phyloP scores from a whole-genome alignment of 2,797 vertebrate genomes.

The Psittacula derbiana region DNA sequence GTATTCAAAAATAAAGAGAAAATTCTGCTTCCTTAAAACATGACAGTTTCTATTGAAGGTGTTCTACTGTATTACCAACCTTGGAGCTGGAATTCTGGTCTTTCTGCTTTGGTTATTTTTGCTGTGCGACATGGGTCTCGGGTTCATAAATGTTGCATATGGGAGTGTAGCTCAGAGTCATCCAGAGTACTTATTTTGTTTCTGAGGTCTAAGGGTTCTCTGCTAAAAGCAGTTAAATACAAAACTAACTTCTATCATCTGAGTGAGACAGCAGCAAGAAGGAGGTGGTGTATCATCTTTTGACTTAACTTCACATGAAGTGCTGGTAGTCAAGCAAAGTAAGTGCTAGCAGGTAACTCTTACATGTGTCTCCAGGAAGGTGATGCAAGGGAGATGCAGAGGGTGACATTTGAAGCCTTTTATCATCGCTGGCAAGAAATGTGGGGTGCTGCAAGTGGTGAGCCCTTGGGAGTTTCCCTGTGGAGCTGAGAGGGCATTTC shows the following conservation, averaged over 20 bases:
- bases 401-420: neutral
- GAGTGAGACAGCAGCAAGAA: neutral
- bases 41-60: neutral
- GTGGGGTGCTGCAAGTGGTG: neutral
- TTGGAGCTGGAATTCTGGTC: neutral
- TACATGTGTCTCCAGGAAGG: fast-evolving
- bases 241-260: neutral
- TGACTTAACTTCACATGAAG: neutral
- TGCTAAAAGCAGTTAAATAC: neutral
- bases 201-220: neutral
- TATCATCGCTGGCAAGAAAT: fast-evolving
- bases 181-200: neutral
- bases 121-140: fast-evolving
- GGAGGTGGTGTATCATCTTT: neutral
- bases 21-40: neutral
- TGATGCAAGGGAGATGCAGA: neutral
- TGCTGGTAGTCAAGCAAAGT: neutral
- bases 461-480: neutral
- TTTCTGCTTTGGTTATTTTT: neutral
- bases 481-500: neutral
- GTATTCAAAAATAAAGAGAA: neutral
- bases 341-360: neutral
- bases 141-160: fast-evolving
- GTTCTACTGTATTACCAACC: neutral
- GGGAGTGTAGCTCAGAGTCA: neutral